These are phyloP conservation scores for Myripristis jacobus DNA, from an alignment of 2,797 vertebrate species.

Conservation along the genomic window DNA sequence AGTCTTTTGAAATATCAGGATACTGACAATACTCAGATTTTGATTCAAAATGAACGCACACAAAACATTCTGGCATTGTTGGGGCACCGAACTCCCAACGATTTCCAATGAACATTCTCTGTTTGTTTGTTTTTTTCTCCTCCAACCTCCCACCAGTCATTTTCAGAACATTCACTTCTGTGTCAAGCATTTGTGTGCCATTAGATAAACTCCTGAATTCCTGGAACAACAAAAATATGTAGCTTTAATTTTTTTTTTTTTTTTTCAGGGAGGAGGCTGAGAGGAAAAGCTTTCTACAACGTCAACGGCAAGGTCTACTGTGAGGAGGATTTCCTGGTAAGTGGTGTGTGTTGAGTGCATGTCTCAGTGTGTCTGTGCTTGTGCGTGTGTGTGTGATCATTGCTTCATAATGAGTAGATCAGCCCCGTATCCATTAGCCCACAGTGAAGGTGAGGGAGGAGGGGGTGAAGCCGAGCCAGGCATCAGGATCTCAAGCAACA, in stretches of 20 bases:
- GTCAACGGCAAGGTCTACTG: conserved; percentile 98
- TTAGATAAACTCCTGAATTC: background rate
- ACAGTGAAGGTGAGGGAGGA: background rate
- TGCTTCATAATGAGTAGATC: conserved; percentile 12
- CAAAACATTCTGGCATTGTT: too few species aligned
- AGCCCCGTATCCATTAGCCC: background rate
- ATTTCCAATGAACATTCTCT: background rate
- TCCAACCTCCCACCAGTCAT: background rate
- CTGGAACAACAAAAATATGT: background rate
- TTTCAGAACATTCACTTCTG: background rate
- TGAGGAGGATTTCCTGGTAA: conserved; percentile 98
- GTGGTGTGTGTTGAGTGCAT: conserved; percentile 60
- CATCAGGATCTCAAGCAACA: conserved; percentile 45
- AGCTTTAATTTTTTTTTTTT: background rate
- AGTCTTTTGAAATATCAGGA: background rate
- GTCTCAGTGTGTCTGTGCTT: conserved; percentile 4
- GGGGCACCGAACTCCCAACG: too few species aligned
- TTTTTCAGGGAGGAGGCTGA: conserved; percentile 90
- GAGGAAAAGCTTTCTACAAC: conserved; percentile 98
- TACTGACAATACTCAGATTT: too few species aligned
- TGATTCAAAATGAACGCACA: too few species aligned
- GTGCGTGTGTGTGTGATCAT: background rate
- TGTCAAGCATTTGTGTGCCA: background rate
- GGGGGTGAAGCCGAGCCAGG: conserved; percentile 12
- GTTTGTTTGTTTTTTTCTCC: background rate